Conservation (phyloP, 1,140 invertebrate genomes). For the Lycorma delicatula region DNA sequence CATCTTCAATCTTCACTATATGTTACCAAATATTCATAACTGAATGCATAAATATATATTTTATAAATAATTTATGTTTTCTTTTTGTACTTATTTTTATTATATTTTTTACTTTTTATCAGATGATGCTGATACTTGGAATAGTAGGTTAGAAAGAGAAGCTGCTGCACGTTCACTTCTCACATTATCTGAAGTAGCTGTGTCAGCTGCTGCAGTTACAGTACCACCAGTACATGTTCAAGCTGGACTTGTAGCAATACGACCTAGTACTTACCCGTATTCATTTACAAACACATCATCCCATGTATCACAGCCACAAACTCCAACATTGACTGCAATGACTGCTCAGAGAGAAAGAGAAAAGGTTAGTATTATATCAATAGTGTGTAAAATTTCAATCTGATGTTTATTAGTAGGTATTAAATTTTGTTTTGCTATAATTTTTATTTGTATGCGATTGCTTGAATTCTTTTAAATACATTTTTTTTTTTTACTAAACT, state of each 20-base stretch:
- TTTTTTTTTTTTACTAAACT: no score
- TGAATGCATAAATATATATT: no score
- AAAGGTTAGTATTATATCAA: conserved; percentile 24
- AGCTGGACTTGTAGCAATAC: conserved; percentile 42
- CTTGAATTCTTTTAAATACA: no score
- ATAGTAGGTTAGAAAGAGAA: conserved; percentile 63
- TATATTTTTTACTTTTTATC: no score
- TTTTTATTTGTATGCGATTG: no score
- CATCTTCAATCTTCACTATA: background rate
- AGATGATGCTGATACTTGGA: background rate
- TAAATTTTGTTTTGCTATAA: no score
- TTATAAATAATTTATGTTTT: no score
- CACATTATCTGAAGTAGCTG: conserved; percentile 50
- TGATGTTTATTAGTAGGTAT: background rate
- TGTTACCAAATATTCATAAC: no score
- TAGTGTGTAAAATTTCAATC: background rate
- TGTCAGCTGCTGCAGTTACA: conserved; percentile 23
- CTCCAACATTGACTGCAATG: conserved; percentile 24
- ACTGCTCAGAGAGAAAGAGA: conserved; percentile 27
- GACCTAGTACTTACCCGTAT: conserved; percentile 54
- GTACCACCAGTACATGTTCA: conserved; percentile 29
- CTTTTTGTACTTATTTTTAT: no score
- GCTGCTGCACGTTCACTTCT: conserved; percentile 79
- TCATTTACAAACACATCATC: conserved; percentile 36
- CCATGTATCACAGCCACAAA: conserved; percentile 13